phyloP scores from a whole-genome alignment of 2,797 vertebrate genomes.

The Monodelphis domestica region DNA sequence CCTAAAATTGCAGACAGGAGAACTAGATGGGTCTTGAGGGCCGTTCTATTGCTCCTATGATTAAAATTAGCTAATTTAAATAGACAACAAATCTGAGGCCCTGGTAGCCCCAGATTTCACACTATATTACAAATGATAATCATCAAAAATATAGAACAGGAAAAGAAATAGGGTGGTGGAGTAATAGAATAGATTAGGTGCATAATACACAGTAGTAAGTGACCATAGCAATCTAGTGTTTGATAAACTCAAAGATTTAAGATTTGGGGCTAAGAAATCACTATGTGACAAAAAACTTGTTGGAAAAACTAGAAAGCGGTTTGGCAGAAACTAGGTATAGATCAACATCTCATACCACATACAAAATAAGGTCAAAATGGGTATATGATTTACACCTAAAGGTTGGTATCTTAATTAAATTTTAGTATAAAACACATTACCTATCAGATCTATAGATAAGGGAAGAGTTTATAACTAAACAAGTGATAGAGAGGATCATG shows the following conservation, averaged over 20 bases:
- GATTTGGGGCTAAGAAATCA: neutral
- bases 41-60: neutral
- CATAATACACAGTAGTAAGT: neutral
- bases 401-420: neutral
- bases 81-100: neutral
- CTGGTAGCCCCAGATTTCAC: neutral
- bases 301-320: neutral
- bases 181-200: neutral
- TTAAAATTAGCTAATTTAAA: neutral
- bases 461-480: neutral
- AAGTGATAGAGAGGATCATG: neutral
- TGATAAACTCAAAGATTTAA: neutral
- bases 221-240: neutral
- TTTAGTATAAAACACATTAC: neutral
- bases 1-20: neutral
- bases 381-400: neutral
- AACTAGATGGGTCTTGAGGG: neutral
- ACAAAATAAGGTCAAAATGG: neutral
- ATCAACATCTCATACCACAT: neutral
- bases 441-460: neutral
- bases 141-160: neutral
- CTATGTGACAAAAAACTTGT: neutral
- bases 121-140: neutral
- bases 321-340: neutral
- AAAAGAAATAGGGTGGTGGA: neutral